Evolutionary conservation across 2,113 vertebrate genomes (phyloP).

Genomic region (Riparia riparia): DNA sequence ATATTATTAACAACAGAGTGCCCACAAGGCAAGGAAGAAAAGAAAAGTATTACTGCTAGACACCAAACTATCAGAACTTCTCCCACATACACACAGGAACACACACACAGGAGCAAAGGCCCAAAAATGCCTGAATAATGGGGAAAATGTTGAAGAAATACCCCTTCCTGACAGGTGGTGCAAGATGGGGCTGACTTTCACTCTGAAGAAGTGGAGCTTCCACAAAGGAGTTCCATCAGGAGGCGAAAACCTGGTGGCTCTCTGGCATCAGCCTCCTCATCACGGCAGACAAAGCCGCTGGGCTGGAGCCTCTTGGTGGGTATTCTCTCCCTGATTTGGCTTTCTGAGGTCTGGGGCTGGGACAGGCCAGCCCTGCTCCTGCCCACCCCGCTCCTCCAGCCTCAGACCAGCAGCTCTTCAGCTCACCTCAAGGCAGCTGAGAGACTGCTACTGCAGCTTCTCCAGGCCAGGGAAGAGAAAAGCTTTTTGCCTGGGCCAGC

Average conservation of each 20-base stretch:
- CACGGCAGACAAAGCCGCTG: rapidly evolving
- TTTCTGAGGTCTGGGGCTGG: neutral
- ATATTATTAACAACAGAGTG: neutral
- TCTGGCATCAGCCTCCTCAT: rapidly evolving
- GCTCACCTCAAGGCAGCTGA: neutral
- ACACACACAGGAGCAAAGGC: neutral
- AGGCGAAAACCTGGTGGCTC: neutral
- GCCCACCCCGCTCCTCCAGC: rapidly evolving
- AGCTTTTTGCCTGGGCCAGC: neutral
- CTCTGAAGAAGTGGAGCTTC: neutral
- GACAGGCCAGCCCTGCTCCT: rapidly evolving
- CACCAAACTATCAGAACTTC: neutral
- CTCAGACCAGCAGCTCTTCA: neutral
- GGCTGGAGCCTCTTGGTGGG: neutral
- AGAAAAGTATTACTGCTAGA: neutral
- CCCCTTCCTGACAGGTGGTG: rapidly evolving
- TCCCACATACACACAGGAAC: neutral
- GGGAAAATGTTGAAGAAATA: neutral
- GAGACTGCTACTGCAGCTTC: neutral
- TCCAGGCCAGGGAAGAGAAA: neutral
- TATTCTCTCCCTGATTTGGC: neutral
- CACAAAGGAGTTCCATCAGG: neutral
- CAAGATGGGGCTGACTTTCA: neutral
- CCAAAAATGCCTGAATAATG: neutral
- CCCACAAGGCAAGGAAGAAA: neutral